These are phyloP conservation scores for Drosophila melanosoma DNA, from an alignment of 2,888 invertebrate species.

Conservation along the genomic window DNA sequence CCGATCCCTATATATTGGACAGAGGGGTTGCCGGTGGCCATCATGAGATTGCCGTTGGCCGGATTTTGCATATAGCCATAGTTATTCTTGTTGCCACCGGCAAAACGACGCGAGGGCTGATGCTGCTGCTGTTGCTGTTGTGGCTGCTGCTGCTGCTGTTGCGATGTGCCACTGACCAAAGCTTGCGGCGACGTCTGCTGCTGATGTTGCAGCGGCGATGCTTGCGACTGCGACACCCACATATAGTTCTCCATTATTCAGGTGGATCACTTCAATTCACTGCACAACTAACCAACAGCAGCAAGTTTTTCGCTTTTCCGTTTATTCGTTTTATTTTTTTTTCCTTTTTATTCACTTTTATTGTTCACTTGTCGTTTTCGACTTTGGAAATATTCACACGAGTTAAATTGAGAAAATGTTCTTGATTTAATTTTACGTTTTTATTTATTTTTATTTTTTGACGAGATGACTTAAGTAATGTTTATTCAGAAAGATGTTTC, in stretches of 20 bases:
- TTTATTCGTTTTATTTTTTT: not conserved
- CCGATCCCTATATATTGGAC: constrained; percentile 42
- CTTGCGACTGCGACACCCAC: constrained; percentile 54
- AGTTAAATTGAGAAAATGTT: not conserved
- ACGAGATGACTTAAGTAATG: constrained; percentile 24
- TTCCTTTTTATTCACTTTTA: not conserved
- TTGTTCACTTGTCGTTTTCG: not conserved
- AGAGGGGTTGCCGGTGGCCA: constrained; percentile 26
- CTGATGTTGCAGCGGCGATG: constrained; percentile 30
- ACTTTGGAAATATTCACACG: not conserved
- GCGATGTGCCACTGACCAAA: constrained; percentile 18
- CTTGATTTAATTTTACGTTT: constrained; percentile 3
- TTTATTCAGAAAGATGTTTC: constrained; percentile 51
- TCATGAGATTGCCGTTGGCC: constrained; percentile 31
- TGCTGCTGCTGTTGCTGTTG: not conserved
- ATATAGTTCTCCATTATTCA: constrained; percentile 65
- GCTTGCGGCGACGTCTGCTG: constrained; percentile 19
- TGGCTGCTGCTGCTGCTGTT: not conserved
- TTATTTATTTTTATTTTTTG: constrained; percentile 13
- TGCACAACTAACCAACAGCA: not conserved
- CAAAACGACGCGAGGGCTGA: constrained; percentile 55
- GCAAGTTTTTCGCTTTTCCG: not conserved
- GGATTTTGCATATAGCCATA: constrained; percentile 53
- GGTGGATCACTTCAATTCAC: not conserved
- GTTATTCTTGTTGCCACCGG: constrained; percentile 61